These are phyloP conservation scores for Cyprinus carpio DNA, from an alignment of 2,113 vertebrate genomes.

Conservation along the genomic window DNA sequence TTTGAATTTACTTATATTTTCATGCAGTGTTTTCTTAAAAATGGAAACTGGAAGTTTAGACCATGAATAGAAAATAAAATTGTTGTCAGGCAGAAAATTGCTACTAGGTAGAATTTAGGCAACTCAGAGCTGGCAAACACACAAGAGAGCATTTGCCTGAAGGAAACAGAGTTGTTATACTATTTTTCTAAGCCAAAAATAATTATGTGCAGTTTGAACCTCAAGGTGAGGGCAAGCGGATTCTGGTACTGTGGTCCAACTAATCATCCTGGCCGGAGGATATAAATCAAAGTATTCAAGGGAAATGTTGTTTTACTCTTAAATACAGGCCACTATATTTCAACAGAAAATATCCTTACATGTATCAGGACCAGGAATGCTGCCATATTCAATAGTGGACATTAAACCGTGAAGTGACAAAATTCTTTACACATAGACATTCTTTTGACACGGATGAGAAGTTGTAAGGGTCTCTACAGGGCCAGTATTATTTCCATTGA, in stretches of 20 bases:
- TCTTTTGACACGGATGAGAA: constrained; percentile 1
- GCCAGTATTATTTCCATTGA: not conserved
- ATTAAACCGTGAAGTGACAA: not conserved
- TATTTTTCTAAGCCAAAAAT: constrained; percentile 16
- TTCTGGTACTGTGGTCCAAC: not conserved
- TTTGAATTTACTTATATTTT: too few relatives aligned
- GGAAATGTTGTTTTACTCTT: constrained; percentile 16
- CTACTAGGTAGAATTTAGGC: too few relatives aligned
- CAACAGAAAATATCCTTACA: not conserved
- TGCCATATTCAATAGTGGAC: not conserved
- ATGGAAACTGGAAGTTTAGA: too few relatives aligned
- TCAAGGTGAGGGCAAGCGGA: not conserved
- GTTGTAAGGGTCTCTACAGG: not conserved
- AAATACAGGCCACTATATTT: not conserved
- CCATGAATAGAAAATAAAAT: too few relatives aligned
- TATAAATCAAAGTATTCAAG: constrained; percentile 13
- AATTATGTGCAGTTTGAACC: not conserved
- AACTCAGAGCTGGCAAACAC: too few relatives aligned
- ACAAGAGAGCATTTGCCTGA: not conserved
- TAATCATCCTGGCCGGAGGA: not conserved
- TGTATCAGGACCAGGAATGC: not conserved
- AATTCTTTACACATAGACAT: not conserved
- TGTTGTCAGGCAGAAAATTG: too few relatives aligned
- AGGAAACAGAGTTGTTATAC: not conserved
- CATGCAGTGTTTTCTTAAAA: too few relatives aligned